Evolutionary conservation across 2,113 vertebrate genomes (phyloP).

Genomic region (Prinia subflava): DNA sequence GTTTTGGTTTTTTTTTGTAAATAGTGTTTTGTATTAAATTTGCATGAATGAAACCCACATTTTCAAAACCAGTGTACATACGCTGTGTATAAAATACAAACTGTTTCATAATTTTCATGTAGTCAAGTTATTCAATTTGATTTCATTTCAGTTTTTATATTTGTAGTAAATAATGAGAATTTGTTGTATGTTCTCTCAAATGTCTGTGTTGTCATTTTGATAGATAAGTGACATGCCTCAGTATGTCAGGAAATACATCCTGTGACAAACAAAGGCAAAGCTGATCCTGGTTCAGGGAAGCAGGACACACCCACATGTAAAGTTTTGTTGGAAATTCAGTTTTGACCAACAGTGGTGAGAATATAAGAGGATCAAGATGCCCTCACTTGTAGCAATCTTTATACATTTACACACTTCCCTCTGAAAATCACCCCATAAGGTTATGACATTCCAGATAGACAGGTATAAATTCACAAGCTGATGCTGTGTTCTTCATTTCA

Average conservation of each 20-base stretch:
- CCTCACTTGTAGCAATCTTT: neutral
- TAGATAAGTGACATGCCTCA: neutral
- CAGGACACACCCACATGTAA: neutral
- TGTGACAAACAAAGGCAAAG: neutral
- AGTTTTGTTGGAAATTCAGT: neutral
- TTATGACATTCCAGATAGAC: neutral
- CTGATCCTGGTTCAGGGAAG: neutral
- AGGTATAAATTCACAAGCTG: neutral
- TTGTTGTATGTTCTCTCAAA: neutral
- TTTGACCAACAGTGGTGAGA: neutral
- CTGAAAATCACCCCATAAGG: neutral
- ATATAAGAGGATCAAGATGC: neutral
- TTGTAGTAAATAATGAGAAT: neutral
- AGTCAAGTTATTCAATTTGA: constrained; percentile 20
- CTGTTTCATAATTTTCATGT: constrained; percentile 72
- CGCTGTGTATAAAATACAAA: constrained; percentile 78
- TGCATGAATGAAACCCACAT: constrained; percentile 76
- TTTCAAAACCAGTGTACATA: constrained; percentile 79
- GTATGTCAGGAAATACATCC: neutral
- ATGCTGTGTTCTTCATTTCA: neutral
- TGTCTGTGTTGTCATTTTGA: neutral
- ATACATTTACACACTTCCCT: accelerated
- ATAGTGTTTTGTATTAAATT: constrained; percentile 78
- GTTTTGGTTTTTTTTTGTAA: constrained; percentile 52
- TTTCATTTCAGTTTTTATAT: neutral